A percentile compares a stretch with the other conserved stretches of the same genome.
These are phyloP conservation scores for Sebastes trivittatus DNA, from an alignment of 2,797 vertebrate species.

Conservation along the genomic window DNA sequence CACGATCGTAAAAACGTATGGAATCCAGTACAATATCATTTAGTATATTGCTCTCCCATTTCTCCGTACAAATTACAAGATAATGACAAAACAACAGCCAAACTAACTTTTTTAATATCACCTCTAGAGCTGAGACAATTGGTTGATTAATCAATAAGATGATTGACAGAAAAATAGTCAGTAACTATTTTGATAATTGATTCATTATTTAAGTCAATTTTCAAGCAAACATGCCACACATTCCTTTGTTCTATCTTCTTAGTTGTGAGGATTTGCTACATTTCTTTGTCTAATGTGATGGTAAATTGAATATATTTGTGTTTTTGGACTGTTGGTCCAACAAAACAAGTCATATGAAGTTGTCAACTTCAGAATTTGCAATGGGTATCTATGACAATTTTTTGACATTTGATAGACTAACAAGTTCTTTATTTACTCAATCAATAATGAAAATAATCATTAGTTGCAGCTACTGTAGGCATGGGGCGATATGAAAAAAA, in stretches of 20 bases:
- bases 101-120: not conserved
- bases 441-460: not conserved
- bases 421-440: not conserved
- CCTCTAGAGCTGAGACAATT: not conserved
- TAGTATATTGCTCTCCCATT: not conserved
- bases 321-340: not conserved
- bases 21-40: not conserved
- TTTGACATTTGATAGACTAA: not conserved
- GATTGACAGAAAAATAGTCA: not conserved
- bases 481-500: too few species aligned
- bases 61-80: not conserved
- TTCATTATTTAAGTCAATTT: not conserved
- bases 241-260: too few species aligned
- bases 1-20: not conserved
- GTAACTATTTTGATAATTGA: not conserved
- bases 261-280: not conserved
- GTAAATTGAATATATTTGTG: not conserved
- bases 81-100: not conserved
- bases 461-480: too few species aligned
- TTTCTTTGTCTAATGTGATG: not conserved
- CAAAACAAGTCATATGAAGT: not conserved
- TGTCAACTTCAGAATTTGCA: not conserved
- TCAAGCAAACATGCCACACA: too few species aligned
- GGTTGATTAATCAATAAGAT: not conserved
- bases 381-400: not conserved